Percentiles rank a stretch among this genome's conserved stretches.
phyloP scores from a whole-genome alignment of 1,140 invertebrate genomes.

The Heliconius eleuchia region DNA sequence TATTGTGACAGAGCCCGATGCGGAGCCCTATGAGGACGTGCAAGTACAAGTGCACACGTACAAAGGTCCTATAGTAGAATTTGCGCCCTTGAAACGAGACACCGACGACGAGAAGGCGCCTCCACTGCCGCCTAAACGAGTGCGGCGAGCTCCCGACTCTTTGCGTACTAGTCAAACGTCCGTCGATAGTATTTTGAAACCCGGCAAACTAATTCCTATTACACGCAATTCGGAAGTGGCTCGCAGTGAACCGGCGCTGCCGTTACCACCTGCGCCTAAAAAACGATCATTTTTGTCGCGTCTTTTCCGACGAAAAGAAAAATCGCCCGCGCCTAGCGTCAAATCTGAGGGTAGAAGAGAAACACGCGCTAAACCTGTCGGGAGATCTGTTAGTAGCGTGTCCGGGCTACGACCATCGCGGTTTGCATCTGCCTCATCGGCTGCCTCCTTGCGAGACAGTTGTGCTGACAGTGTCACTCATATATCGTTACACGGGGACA shows the following conservation, averaged over 20 bases:
- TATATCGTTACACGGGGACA: conserved; percentile 83
- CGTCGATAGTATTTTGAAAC: conserved; percentile 68
- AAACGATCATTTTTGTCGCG: conserved; percentile 78
- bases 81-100: conserved; percentile 78
- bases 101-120: conserved; percentile 84
- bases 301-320: conserved; percentile 72
- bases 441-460: conserved; percentile 74
- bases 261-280: conserved; percentile 68
- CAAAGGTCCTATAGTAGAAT: conserved; percentile 78
- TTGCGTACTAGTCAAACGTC: conserved; percentile 69
- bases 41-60: conserved; percentile 82
- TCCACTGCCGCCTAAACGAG: conserved; percentile 88
- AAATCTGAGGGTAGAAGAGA: conserved; percentile 63
- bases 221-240: conserved; percentile 36
- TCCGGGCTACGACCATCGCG: conserved; percentile 79
- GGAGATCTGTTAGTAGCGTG: conserved; percentile 82
- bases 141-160: conserved; percentile 83
- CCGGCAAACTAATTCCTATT: conserved; percentile 56
- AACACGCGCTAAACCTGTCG: conserved; percentile 69
- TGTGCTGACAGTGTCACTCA: conserved; percentile 82
- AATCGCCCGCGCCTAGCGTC: conserved; percentile 68
- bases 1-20: conserved; percentile 59
- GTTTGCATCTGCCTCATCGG: conserved; percentile 67
- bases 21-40: conserved; percentile 81
- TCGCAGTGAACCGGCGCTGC: conserved; percentile 65